These are phyloP conservation scores for Cetoscarus ocellatus DNA, from an alignment of 2,797 vertebrate genomes.

Conservation along the genomic window DNA sequence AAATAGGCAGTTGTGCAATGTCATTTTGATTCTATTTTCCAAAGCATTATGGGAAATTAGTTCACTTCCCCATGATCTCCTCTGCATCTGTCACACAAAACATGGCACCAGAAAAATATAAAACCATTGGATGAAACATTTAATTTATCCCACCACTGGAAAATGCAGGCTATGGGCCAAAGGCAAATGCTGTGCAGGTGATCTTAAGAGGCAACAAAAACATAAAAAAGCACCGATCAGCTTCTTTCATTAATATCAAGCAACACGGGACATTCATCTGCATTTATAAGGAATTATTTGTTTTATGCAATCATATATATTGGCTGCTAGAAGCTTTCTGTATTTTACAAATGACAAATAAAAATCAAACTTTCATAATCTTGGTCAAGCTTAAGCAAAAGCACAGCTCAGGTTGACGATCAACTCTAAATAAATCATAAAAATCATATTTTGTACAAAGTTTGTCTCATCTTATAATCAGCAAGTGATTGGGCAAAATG, in stretches of 20 bases:
- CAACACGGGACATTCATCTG: not conserved
- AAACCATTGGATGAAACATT: not conserved
- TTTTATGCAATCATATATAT: not conserved
- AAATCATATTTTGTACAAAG: not conserved
- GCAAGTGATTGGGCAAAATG: conserved; percentile 1
- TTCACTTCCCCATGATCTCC: not conserved
- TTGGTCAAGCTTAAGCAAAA: not conserved
- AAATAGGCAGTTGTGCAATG: not conserved
- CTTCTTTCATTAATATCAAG: not conserved
- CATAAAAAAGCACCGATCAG: not conserved
- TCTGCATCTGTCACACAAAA: not conserved
- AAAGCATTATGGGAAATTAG: not conserved
- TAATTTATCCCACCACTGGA: not conserved
- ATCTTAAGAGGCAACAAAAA: not conserved
- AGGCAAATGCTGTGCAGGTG: not conserved
- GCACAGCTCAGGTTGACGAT: not conserved
- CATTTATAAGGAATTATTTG: not conserved
- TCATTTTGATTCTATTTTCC: not conserved
- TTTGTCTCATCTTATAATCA: not conserved
- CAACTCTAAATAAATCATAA: not conserved
- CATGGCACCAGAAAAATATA: not conserved
- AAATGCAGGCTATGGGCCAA: not conserved
- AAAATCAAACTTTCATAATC: conserved; percentile 23
- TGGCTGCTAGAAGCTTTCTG: not conserved
- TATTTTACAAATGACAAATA: not conserved